These are phyloP conservation scores for Diachrysia chrysitis DNA, from an alignment of 2,888 invertebrate species.

Conservation along the genomic window DNA sequence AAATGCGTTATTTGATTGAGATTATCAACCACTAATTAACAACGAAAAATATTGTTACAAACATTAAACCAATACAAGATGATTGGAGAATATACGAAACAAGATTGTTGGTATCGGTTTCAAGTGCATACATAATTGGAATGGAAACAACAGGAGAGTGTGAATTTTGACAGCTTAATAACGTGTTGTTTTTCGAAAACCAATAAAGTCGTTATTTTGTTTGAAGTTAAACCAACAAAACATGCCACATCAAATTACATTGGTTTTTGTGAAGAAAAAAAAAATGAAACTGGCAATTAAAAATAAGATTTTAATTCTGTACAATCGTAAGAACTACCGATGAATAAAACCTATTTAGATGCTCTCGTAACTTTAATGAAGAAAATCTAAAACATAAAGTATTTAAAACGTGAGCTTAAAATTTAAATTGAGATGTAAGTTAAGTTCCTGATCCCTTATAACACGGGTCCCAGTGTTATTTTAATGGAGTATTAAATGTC, in stretches of 20 bases:
- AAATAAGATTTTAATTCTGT: not conserved
- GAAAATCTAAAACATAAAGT: not conserved
- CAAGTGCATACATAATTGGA: constrained; percentile 61
- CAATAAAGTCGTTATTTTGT: constrained; percentile 60
- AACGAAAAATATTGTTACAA: constrained; percentile 36
- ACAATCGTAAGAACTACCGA: not conserved
- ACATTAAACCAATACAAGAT: constrained; percentile 50
- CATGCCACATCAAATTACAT: constrained; percentile 1
- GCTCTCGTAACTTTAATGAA: not conserved
- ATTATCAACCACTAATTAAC: constrained; percentile 8
- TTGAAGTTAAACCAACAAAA: constrained; percentile 30
- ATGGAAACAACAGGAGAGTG: constrained; percentile 65
- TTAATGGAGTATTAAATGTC: constrained; percentile 76
- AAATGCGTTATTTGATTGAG: constrained; percentile 5
- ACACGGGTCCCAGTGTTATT: constrained; percentile 60
- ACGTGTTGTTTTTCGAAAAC: constrained; percentile 59
- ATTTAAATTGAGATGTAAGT: constrained; percentile 57
- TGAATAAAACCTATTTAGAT: not conserved
- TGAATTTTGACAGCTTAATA: constrained; percentile 68
- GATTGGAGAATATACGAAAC: constrained; percentile 63
- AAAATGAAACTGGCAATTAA: not conserved
- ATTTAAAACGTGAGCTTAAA: constrained; percentile 33
- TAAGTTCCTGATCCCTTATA: constrained; percentile 60
- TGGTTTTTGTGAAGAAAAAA: constrained; percentile 1
- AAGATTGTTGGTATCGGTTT: constrained; percentile 67